These are phyloP conservation scores for Hydrolagus colliei DNA, from an alignment of 2,797 vertebrate species.

Conservation along the genomic window DNA sequence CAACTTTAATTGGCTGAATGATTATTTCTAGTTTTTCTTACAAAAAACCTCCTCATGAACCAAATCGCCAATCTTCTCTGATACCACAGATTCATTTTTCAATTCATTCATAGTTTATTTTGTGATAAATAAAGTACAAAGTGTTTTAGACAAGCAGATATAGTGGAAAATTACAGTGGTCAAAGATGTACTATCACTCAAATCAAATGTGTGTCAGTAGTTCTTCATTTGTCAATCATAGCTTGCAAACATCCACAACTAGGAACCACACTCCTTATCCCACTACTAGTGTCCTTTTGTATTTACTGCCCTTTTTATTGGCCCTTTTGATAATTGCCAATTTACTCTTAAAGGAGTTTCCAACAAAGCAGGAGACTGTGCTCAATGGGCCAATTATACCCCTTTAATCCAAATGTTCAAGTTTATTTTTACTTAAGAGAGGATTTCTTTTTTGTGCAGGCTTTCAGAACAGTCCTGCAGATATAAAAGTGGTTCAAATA, in stretches of 20 bases:
- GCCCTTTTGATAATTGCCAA: no score
- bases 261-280: no score
- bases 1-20: no score
- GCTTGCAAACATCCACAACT: no score
- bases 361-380: no score
- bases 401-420: neutral
- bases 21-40: no score
- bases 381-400: neutral
- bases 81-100: neutral
- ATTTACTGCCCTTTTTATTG: no score
- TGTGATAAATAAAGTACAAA: neutral
- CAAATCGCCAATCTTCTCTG: neutral
- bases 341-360: no score
- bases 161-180: neutral
- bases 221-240: no score
- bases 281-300: no score
- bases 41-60: no score
- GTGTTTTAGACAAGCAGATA: neutral
- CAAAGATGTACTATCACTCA: neutral
- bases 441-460: neutral
- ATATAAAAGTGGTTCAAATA: neutral
- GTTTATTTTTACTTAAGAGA: conserved; percentile 1
- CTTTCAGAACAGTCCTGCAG: neutral
- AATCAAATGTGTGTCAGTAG: neutral
- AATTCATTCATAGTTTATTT: neutral